Conservation (phyloP, 53 echinoderm and acorn worm genomes). For the Paelopatides confundens region DNA sequence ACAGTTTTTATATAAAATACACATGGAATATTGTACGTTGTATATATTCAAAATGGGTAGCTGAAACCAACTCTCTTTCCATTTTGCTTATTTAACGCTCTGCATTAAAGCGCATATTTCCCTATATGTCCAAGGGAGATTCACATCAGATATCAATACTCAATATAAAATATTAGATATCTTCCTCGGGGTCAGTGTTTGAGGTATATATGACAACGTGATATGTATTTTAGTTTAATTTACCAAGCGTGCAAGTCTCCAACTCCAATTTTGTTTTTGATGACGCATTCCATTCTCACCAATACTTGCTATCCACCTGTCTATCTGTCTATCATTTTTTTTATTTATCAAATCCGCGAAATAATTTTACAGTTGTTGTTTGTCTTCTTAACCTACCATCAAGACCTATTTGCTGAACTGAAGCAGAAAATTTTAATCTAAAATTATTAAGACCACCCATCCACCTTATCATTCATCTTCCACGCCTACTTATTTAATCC, state of each 20-base stretch:
- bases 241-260: not conserved
- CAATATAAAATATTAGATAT: too few relatives aligned
- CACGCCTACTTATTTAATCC: constrained; percentile 30
- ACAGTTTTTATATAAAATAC: too few relatives aligned
- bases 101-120: too few relatives aligned
- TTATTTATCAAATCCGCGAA: not conserved
- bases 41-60: too few relatives aligned
- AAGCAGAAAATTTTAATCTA: not conserved
- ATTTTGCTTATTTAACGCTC: too few relatives aligned
- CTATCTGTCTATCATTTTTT: not conserved
- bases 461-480: not conserved
- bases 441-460: constrained; percentile 28
- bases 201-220: too few relatives aligned
- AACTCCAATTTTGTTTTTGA: not conserved
- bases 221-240: too few relatives aligned
- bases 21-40: too few relatives aligned
- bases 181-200: not conserved
- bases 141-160: too few relatives aligned
- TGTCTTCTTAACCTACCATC: not conserved
- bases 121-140: too few relatives aligned
- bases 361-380: not conserved
- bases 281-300: not conserved
- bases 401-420: constrained; percentile 5
- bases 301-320: not conserved
- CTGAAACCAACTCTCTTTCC: too few relatives aligned